Evolutionary conservation across 1,140 invertebrate species (phyloP), one percentile per base, ranked within the genome.

Genomic region (Mactra quadrangularis): DNA sequence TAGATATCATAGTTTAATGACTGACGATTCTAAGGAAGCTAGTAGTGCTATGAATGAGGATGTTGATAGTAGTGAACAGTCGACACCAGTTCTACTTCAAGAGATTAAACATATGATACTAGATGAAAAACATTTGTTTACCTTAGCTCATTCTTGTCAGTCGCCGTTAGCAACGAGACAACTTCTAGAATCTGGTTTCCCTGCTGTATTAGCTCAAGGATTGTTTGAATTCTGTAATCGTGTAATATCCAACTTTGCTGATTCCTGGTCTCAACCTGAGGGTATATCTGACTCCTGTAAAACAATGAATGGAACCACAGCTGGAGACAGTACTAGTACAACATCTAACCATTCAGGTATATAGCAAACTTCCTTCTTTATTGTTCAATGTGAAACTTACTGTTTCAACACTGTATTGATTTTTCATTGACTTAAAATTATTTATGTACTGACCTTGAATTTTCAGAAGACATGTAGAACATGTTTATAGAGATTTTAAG

Each of bases 171-270:
- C 96, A 52, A 95, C 96, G 60, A 94, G 95, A 75, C 95, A 96
- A 87, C 93, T 97, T 52, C 94, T 97, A 35, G 95, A 96, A 90
- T 97, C 96, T 0, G 95, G 96, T 52, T 94, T 98, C 76, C 96
- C 96, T 0, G 94, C 95, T n/a, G 91, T 96, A 17, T 89, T 96
- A 22, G 95, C 95, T 41, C 91, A 93, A 81, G 90, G 87, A 27
- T 71, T 93, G 66, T 91, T 87, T 87, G 92, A 93, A 75, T 92
- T 91, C 84, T 92, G 91, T 85, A 90, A 86, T 41, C 86, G 87
- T 17, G 88, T 92, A 85, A 89, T 92, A 35, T 76, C 84, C 7
- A 78, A 85, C 17, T 88, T 86, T 70, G 57, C 85, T 1, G 88
- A 89, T 22, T 76, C 78, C 13, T 86, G 77, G 83, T 76, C 84